Percentiles rank a stretch among this genome's conserved stretches.
phyloP scores from a whole-genome alignment of 2,888 invertebrate species.

The Perithous albicinctus region DNA sequence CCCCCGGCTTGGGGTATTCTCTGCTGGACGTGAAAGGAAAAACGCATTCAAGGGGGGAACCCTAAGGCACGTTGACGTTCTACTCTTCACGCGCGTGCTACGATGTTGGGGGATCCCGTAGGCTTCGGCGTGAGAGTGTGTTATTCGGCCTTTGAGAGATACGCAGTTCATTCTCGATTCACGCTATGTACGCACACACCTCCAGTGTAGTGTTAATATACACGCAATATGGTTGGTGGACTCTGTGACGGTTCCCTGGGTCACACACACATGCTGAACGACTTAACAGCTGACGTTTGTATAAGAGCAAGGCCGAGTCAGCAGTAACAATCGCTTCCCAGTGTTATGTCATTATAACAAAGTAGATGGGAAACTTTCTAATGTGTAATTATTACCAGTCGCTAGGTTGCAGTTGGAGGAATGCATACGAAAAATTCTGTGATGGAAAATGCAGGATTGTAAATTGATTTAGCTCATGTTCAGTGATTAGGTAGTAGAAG shows the following conservation, averaged over 20 bases:
- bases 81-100: conserved; percentile 15
- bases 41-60: conserved; percentile 27
- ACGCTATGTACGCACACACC: conserved; percentile 28
- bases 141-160: conserved; percentile 39
- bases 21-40: conserved; percentile 83
- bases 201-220: conserved; percentile 18
- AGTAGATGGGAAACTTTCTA: conserved; percentile 1
- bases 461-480: not conserved
- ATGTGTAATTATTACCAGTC: not conserved
- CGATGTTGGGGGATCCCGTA: conserved; percentile 4
- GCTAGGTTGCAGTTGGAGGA: not conserved
- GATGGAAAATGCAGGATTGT: not conserved
- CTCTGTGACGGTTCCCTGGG: conserved; percentile 19
- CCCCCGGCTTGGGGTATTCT: conserved; percentile 84
- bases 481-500: not conserved
- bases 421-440: not conserved
- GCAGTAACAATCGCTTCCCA: conserved; percentile 20
- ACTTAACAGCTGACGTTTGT: conserved; percentile 67
- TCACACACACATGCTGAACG: conserved; percentile 46
- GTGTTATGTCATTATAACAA: conserved; percentile 29
- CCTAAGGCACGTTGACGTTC: conserved; percentile 12
- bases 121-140: not conserved
- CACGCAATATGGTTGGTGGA: conserved; percentile 5
- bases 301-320: conserved; percentile 68
- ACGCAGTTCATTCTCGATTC: conserved; percentile 39